Conservation (phyloP, 2,797 vertebrate genomes). For the Helarctos malayanus region DNA sequence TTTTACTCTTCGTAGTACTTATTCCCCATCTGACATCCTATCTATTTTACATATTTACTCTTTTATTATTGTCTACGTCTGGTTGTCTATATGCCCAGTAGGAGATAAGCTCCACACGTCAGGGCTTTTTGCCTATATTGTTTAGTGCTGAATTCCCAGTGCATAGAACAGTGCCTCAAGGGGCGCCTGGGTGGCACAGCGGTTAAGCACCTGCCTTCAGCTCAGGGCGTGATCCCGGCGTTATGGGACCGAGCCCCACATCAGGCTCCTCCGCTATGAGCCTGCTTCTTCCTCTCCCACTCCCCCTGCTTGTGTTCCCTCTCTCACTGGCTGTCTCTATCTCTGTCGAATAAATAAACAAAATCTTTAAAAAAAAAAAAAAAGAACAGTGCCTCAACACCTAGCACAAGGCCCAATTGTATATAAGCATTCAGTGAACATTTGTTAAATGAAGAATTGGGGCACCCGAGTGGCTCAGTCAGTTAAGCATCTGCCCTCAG, state of each 20-base stretch:
- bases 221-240: too few relatives aligned
- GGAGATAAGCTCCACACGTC: background rate
- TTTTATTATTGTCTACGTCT: background rate
- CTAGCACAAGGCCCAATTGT: background rate
- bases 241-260: too few relatives aligned
- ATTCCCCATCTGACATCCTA: background rate
- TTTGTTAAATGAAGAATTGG: conserved; percentile 36
- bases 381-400: background rate
- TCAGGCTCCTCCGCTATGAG: too few relatives aligned
- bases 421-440: background rate
- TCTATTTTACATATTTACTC: background rate
- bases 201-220: too few relatives aligned
- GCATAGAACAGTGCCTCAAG: background rate
- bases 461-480: background rate
- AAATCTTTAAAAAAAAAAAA: too few relatives aligned
- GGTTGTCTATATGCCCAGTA: background rate
- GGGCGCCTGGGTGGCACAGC: too few relatives aligned
- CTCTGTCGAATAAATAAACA: too few relatives aligned
- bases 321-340: too few relatives aligned
- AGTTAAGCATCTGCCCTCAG: background rate
- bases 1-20: background rate
- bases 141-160: background rate
- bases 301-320: too few relatives aligned
- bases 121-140: background rate
- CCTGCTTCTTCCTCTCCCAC: too few relatives aligned